These are phyloP conservation scores for Fukomys damarensis DNA, from an alignment of 2,113 vertebrate species.

Conservation along the genomic window DNA sequence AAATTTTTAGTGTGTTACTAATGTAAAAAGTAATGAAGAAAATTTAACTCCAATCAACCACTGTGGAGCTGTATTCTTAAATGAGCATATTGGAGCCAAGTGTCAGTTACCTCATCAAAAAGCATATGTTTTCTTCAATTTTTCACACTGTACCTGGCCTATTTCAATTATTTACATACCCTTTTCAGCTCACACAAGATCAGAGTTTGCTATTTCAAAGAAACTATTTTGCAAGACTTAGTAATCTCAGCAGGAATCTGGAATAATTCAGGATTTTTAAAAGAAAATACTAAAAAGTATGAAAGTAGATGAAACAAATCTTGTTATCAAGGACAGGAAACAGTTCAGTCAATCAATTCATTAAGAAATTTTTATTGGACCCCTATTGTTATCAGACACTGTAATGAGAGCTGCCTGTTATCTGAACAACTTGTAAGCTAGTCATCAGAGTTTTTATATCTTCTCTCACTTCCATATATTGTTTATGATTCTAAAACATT, in stretches of 20 bases:
- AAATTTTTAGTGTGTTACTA: neutral
- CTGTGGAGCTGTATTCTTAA: neutral
- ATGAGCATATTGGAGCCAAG: neutral
- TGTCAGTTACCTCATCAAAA: neutral
- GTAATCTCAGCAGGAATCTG: neutral
- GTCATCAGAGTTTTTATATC: neutral
- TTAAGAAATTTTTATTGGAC: neutral
- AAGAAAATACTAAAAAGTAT: neutral
- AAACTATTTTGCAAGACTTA: neutral
- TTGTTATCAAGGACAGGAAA: neutral
- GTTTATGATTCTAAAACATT: neutral
- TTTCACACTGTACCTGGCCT: neutral
- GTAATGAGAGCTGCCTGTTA: neutral
- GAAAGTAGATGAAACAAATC: neutral
- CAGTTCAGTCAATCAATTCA: neutral
- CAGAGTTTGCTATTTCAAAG: neutral
- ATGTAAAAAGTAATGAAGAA: neutral
- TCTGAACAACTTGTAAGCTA: neutral
- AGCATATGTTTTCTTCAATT: neutral
- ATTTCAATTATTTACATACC: neutral
- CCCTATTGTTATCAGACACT: neutral
- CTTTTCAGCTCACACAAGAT: neutral
- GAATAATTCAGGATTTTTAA: neutral
- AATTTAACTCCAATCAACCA: neutral
- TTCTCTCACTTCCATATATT: neutral